A percentile compares a stretch with the other conserved stretches of the same genome.
These are phyloP conservation scores for Drosophila mettleri DNA, from an alignment of 2,888 invertebrate genomes.

Conservation along the genomic window DNA sequence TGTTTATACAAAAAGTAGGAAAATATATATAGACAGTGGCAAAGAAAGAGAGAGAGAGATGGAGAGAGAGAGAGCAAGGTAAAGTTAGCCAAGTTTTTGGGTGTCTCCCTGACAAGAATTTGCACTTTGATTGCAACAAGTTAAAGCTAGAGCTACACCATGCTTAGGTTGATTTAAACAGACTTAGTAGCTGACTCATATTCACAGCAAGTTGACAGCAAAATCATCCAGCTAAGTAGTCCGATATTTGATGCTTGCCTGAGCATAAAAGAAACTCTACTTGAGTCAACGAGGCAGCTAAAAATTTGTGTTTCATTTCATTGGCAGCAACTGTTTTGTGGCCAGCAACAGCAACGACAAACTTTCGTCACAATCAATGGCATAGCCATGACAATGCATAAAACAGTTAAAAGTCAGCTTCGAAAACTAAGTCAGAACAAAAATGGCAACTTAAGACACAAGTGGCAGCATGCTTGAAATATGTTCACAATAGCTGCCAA, in stretches of 20 bases:
- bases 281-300: constrained; percentile 35
- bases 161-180: constrained; percentile 8
- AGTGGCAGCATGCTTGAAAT: constrained; percentile 52
- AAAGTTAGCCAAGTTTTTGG: not conserved
- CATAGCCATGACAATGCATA: constrained; percentile 44
- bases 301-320: constrained; percentile 34
- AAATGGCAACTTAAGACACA: constrained; percentile 28
- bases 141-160: constrained; percentile 15
- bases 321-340: constrained; percentile 26
- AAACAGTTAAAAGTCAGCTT: constrained; percentile 43
- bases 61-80: not conserved
- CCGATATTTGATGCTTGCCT: constrained; percentile 10
- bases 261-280: not conserved
- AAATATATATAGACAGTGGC: not conserved
- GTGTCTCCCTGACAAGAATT: constrained; percentile 24
- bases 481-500: constrained; percentile 44
- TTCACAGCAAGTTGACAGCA: constrained; percentile 8
- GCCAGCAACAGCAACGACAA: constrained; percentile 7
- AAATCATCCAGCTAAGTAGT: not conserved
- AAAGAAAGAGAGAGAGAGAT: not conserved
- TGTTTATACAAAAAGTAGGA: constrained; percentile 2
- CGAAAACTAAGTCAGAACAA: constrained; percentile 22
- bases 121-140: constrained; percentile 13
- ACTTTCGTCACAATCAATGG: constrained; percentile 11
- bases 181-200: constrained; percentile 19